Conservation (phyloP, 2,888 invertebrate genomes). For the Syrphus vitripennis region DNA sequence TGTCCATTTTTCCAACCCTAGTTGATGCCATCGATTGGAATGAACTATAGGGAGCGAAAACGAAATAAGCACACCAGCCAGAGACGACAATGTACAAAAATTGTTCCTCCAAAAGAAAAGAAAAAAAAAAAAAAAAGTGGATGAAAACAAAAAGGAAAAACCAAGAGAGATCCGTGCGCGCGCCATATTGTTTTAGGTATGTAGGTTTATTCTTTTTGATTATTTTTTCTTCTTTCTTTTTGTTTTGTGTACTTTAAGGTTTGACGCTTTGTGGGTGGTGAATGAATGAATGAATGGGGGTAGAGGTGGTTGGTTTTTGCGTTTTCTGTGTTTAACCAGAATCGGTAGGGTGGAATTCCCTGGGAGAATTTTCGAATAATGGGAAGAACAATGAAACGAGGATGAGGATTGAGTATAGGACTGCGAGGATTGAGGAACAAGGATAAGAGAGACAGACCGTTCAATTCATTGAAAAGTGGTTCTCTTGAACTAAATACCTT, state of each 20-base stretch:
- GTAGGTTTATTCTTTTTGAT: not conserved
- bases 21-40: conserved; percentile 39
- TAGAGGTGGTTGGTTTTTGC: conserved; percentile 67
- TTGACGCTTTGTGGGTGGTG: conserved; percentile 51
- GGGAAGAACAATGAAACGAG: not conserved
- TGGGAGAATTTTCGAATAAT: conserved; percentile 44
- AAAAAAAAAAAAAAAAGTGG: not conserved
- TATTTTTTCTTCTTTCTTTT: conserved; percentile 11
- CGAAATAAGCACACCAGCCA: conserved; percentile 12
- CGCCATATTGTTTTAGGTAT: conserved; percentile 53
- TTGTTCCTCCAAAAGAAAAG: conserved; percentile 15
- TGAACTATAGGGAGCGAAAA: too few species aligned
- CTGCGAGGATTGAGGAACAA: conserved; percentile 27
- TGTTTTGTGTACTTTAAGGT: conserved; percentile 57
- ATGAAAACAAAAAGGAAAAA: conserved; percentile 3
- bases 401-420: not conserved
- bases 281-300: not conserved
- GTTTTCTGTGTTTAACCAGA: conserved; percentile 72
- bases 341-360: conserved; percentile 62
- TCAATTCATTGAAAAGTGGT: conserved; percentile 59
- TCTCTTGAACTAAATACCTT: conserved; percentile 66
- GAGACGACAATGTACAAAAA: not conserved
- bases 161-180: conserved; percentile 59
- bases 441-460: conserved; percentile 65
- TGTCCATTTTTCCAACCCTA: conserved; percentile 58